Evolutionary conservation across 2,888 invertebrate species (phyloP).

Genomic region (Macaria liturata): DNA sequence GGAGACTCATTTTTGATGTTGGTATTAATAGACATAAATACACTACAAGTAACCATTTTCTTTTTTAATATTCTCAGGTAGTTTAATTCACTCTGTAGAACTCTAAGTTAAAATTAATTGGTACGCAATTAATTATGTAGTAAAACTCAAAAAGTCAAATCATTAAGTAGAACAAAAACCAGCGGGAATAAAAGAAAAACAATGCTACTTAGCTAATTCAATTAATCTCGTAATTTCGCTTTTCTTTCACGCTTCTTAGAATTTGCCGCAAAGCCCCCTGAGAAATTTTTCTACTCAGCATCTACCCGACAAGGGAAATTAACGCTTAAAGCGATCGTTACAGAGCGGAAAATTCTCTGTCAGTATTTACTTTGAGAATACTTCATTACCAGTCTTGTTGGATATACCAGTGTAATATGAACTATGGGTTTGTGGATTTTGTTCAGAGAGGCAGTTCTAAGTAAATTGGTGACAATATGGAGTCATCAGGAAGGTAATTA

Average conservation of each 20-base stretch:
- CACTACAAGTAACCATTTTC: too few relatives aligned
- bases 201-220: slow-evolving; percentile 7
- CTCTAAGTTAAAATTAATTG: too few relatives aligned
- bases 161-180: slow-evolving; percentile 1
- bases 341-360: slow-evolving; percentile 41
- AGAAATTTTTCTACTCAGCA: slow-evolving; percentile 15
- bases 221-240: slow-evolving; percentile 14
- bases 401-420: slow-evolving; percentile 35
- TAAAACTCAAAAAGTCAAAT: background rate
- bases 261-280: slow-evolving; percentile 10
- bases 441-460: slow-evolving; percentile 28
- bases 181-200: slow-evolving; percentile 16
- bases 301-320: slow-evolving; percentile 31
- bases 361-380: slow-evolving; percentile 37
- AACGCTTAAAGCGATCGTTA: slow-evolving; percentile 23
- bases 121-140: too few relatives aligned
- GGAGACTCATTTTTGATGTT: too few relatives aligned
- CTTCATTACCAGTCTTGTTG: slow-evolving; percentile 46
- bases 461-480: slow-evolving; percentile 32
- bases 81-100: too few relatives aligned
- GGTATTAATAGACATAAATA: too few relatives aligned
- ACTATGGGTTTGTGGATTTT: slow-evolving; percentile 17
- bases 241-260: slow-evolving; percentile 16
- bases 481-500: slow-evolving; percentile 50
- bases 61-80: too few relatives aligned